Conservation (phyloP, 2,113 vertebrate species). For the Strix uralensis region DNA sequence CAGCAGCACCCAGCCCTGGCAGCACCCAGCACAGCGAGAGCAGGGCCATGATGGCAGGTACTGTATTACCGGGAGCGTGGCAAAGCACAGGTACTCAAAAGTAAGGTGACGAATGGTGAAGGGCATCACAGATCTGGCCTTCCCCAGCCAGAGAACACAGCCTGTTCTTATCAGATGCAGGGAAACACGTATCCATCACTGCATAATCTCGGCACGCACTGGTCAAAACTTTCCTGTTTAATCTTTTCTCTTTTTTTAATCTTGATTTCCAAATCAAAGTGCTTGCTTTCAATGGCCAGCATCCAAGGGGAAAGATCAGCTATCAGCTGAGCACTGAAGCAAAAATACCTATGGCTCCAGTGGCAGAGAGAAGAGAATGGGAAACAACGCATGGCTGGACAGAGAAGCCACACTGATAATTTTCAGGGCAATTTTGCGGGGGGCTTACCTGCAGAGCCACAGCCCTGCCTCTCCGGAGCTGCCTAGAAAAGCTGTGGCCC, state of each 20-base stretch:
- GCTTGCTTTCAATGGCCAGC: neutral
- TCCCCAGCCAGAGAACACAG: neutral
- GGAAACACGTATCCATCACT: neutral
- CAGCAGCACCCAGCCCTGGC: neutral
- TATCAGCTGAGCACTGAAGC: neutral
- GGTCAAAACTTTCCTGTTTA: neutral
- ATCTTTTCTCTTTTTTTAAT: constrained; percentile 15
- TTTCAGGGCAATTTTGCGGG: neutral
- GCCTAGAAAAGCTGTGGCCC: neutral
- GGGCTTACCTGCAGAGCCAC: neutral
- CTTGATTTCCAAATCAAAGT: constrained; percentile 15
- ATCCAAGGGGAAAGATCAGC: constrained; percentile 13
- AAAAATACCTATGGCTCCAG: neutral
- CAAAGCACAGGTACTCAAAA: neutral
- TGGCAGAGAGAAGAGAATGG: neutral
- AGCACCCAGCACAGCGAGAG: neutral
- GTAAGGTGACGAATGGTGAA: neutral
- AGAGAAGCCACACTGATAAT: neutral
- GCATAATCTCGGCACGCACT: neutral
- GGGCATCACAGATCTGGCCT: neutral
- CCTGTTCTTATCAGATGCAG: neutral
- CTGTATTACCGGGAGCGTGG: fast-evolving
- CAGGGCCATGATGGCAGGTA: neutral
- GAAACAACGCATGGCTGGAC: neutral
- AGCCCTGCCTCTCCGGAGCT: neutral